phyloP scores from a whole-genome alignment of 2,888 invertebrate genomes.

The Epinotia bilunana region DNA sequence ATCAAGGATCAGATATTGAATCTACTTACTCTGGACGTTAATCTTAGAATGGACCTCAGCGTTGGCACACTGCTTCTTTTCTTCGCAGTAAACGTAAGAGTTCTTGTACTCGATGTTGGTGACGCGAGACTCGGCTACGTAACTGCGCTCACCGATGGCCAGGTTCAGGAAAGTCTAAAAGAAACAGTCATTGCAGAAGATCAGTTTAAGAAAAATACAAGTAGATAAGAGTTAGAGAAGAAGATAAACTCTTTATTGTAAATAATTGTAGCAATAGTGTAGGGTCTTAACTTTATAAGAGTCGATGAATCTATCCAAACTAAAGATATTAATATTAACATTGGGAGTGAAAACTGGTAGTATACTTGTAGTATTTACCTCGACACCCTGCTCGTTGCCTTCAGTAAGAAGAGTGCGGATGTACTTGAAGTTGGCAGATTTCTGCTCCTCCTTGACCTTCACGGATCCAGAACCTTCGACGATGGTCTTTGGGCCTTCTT shows the following conservation, averaged over 20 bases:
- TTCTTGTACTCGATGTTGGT: conserved; percentile 90
- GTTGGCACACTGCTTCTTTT: conserved; percentile 91
- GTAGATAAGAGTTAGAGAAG: not conserved
- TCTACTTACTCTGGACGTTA: conserved; percentile 71
- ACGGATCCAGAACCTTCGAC: conserved; percentile 91
- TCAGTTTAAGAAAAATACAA: not conserved
- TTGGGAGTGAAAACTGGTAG: too few relatives aligned
- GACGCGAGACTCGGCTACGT: conserved; percentile 88
- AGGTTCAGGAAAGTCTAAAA: conserved; percentile 86
- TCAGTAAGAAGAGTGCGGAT: conserved; percentile 86
- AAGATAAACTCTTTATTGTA: not conserved
- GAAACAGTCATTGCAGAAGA: not conserved
- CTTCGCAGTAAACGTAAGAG: conserved; percentile 90
- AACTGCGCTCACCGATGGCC: conserved; percentile 87
- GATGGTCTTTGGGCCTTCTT: conserved; percentile 88
- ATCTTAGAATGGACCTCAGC: conserved; percentile 87
- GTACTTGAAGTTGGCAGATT: conserved; percentile 90
- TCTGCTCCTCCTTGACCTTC: conserved; percentile 87
- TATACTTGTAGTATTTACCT: conserved; percentile 62
- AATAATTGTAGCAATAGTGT: not conserved
- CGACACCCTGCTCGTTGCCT: conserved; percentile 88
- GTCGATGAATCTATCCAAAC: too few relatives aligned
- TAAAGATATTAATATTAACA: too few relatives aligned
- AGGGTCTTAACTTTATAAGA: not conserved
- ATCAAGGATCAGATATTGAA: not conserved